A percentile compares a stretch with the other conserved stretches of the same genome.
Evolutionary conservation across 2,797 vertebrate species (phyloP).

Genomic region (Paramormyrops hopkinsi): DNA sequence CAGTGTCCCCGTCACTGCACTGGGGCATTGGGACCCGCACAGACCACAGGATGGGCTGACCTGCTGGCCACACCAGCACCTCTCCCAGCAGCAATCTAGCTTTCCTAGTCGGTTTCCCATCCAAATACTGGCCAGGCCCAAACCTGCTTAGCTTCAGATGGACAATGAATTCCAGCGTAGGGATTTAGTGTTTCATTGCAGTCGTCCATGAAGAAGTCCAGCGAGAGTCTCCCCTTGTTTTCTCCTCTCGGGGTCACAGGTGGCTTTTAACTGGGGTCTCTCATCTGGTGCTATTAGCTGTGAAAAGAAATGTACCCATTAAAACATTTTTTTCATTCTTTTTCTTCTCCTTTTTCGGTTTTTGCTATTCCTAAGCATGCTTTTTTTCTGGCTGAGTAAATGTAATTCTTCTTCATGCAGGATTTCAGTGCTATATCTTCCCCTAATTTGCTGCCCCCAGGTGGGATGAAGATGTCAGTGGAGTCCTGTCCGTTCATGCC

Average conservation of each 20-base stretch:
- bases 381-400: neutral
- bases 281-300: neutral
- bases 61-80: neutral
- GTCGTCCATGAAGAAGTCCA: neutral
- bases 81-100: neutral
- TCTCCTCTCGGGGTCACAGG: neutral
- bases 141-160: neutral
- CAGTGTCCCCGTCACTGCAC: neutral
- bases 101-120: neutral
- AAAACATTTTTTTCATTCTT: neutral
- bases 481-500: slow-evolving; percentile 91
- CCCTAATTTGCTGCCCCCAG: slow-evolving; percentile 48
- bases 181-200: neutral
- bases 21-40: neutral
- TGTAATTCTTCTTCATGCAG: neutral
- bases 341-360: neutral
- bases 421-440: neutral
- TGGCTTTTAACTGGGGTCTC: neutral
- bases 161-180: neutral
- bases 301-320: neutral
- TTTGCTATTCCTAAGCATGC: neutral
- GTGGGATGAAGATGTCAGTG: slow-evolving; percentile 82
- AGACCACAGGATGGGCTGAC: neutral
- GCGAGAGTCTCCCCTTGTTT: neutral
- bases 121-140: neutral